These are phyloP conservation scores for Oryctes rhinoceros DNA, from an alignment of 1,140 invertebrate genomes.

Conservation along the genomic window DNA sequence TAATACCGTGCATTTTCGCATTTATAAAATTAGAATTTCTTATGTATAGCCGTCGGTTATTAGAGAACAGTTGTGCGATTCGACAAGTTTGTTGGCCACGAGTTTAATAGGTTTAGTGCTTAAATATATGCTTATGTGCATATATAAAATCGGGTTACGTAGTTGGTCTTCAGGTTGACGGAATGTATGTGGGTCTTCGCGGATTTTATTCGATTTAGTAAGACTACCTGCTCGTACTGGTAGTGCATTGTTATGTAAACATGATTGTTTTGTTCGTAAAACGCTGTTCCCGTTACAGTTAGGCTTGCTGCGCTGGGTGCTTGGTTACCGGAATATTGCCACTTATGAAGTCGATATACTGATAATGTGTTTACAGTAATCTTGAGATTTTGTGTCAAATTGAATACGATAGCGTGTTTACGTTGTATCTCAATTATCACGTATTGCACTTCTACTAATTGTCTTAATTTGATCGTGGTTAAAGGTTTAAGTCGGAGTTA, in stretches of 20 bases:
- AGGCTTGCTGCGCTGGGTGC: not conserved
- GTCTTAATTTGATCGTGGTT: not conserved
- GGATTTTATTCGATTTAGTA: not conserved
- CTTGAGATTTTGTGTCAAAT: slow-evolving; percentile 1
- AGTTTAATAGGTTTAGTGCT: not conserved
- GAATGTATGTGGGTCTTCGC: slow-evolving; percentile 17
- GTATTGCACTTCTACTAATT: not conserved
- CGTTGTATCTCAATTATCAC: not conserved
- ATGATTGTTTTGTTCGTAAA: not conserved
- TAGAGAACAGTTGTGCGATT: not conserved
- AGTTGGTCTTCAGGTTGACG: not conserved
- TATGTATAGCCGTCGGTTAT: no score
- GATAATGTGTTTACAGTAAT: not conserved
- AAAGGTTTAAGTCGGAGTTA: not conserved
- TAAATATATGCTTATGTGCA: not conserved
- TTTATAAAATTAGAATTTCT: not conserved
- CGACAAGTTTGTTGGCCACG: not conserved
- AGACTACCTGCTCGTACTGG: not conserved
- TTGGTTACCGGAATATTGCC: not conserved
- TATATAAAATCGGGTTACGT: not conserved
- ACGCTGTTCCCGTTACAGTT: not conserved
- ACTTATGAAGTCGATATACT: not conserved
- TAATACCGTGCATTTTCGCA: not conserved
- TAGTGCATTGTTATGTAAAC: slow-evolving; percentile 20
- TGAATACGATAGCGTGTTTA: not conserved